phyloP scores from a whole-genome alignment of 2,888 invertebrate genomes.

The Aporophyla nigra region DNA sequence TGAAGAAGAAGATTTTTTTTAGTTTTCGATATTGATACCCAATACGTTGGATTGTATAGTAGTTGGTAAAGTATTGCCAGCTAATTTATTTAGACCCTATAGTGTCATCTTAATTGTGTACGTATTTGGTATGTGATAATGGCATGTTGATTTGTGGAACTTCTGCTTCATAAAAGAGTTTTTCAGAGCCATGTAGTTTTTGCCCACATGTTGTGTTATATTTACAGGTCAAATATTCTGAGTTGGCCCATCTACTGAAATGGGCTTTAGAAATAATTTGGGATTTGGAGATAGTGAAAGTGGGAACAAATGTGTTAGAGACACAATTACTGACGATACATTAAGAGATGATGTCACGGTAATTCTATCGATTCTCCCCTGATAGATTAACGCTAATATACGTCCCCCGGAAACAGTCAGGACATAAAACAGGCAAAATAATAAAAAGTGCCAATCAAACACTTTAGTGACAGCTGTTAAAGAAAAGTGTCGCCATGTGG shows the following conservation, averaged over 20 bases:
- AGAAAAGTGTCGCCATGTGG: constrained; percentile 20
- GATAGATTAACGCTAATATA: background rate
- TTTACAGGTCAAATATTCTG: background rate
- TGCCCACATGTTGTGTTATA: background rate
- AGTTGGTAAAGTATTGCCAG: too few relatives aligned
- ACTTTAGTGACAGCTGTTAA: constrained; percentile 14
- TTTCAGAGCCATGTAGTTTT: background rate
- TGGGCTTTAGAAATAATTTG: too few relatives aligned
- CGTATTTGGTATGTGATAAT: background rate
- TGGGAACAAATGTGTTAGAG: background rate
- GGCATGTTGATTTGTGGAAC: background rate
- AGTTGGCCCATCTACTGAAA: background rate
- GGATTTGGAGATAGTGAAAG: background rate
- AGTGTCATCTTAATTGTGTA: background rate
- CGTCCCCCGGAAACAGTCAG: constrained; percentile 11
- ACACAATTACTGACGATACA: background rate
- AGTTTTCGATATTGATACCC: too few relatives aligned
- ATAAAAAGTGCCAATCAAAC: constrained; percentile 19
- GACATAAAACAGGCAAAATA: constrained; percentile 19
- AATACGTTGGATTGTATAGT: too few relatives aligned
- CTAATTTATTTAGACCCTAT: background rate
- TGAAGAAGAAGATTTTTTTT: too few relatives aligned
- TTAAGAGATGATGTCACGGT: background rate
- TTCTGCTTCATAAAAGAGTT: background rate
- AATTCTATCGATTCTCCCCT: background rate